Evolutionary conservation across 2,797 vertebrate species (phyloP).

Genomic region (Calcarius lapponicus): DNA sequence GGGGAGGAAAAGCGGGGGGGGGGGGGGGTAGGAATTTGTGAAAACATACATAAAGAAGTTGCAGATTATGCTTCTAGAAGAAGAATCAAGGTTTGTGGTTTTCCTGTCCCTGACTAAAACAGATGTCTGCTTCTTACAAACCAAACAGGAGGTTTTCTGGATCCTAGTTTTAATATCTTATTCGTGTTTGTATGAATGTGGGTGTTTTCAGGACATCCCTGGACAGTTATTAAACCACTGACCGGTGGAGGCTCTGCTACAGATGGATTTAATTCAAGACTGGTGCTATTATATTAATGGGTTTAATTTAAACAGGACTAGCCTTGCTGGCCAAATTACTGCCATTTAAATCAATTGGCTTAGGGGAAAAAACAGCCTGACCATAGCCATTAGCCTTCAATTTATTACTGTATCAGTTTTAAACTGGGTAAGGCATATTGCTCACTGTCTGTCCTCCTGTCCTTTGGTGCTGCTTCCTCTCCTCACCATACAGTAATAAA

Average conservation of each 20-base stretch:
- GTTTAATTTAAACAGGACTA: conserved; percentile 84
- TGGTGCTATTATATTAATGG: conserved; percentile 84
- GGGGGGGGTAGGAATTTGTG: background rate
- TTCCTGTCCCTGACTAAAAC: background rate
- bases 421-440: conserved; percentile 74
- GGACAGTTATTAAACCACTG: conserved; percentile 78
- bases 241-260: conserved; percentile 71
- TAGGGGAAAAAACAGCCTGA: conserved; percentile 79
- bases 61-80: background rate
- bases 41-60: background rate
- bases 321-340: conserved; percentile 82
- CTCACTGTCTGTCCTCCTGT: conserved; percentile 70
- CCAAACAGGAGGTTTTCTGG: conserved; percentile 9
- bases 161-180: conserved; percentile 53
- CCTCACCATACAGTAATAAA: conserved; percentile 64
- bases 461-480: conserved; percentile 57
- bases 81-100: background rate
- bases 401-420: conserved; percentile 82
- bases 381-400: conserved; percentile 80
- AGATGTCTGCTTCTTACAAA: background rate
- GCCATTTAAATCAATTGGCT: conserved; percentile 86
- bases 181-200: conserved; percentile 66
- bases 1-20: background rate
- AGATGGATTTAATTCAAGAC: conserved; percentile 78
- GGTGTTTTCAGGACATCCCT: conserved; percentile 70